phyloP scores from a whole-genome alignment of 2,113 vertebrate genomes.

The Elephas maximus region DNA sequence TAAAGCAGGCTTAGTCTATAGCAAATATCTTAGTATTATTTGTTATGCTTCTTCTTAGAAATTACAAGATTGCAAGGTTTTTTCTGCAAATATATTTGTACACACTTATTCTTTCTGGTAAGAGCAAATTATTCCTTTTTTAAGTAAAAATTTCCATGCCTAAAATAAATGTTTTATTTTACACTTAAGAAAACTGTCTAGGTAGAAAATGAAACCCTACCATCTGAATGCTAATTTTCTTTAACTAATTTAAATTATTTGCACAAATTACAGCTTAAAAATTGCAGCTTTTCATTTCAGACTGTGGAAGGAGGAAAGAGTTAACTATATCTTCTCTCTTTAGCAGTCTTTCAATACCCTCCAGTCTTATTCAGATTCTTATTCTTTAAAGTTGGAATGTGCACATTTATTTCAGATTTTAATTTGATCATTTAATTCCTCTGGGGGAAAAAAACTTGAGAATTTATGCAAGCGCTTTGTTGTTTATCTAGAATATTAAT shows the following conservation, averaged over 20 bases:
- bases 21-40: slow-evolving; percentile 19
- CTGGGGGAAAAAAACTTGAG: background rate
- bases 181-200: slow-evolving; percentile 34
- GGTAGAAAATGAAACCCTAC: slow-evolving; percentile 15
- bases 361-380: background rate
- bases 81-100: slow-evolving; percentile 60
- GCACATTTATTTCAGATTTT: slow-evolving; percentile 2
- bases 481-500: slow-evolving; percentile 74
- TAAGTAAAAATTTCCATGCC: slow-evolving; percentile 60
- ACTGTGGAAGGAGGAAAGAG: slow-evolving; percentile 17
- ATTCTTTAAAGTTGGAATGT: background rate
- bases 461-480: slow-evolving; percentile 72
- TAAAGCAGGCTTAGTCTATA: background rate
- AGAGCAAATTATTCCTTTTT: slow-evolving; percentile 51
- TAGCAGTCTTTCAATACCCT: background rate
- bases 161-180: slow-evolving; percentile 63
- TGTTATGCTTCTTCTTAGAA: slow-evolving; percentile 22
- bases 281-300: slow-evolving; percentile 46
- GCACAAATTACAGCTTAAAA: slow-evolving; percentile 43
- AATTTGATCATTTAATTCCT: slow-evolving; percentile 66
- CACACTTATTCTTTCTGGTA: slow-evolving; percentile 34
- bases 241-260: slow-evolving; percentile 63
- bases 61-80: slow-evolving; percentile 21
- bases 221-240: slow-evolving; percentile 67
- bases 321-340: background rate